Percentiles rank a stretch among this genome's conserved stretches.
Conservation (phyloP, 2,113 vertebrate species). For the Microcebus murinus region DNA sequence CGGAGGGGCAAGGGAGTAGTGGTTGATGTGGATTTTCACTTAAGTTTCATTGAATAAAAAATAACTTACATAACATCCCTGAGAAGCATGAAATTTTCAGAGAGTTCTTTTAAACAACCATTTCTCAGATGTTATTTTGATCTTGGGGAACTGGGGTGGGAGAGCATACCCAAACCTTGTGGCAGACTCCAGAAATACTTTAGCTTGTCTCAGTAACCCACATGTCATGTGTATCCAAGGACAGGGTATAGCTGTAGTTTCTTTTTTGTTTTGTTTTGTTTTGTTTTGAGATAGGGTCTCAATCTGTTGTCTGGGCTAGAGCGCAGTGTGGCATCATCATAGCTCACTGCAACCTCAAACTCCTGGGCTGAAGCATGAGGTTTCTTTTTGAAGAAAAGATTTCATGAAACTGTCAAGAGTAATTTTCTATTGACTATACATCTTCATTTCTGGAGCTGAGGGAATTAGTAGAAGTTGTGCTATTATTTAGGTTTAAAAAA, state of each 20-base stretch:
- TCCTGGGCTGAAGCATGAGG: too few relatives aligned
- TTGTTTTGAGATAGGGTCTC: too few relatives aligned
- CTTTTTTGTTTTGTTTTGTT: not conserved
- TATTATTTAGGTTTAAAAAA: conserved; percentile 26
- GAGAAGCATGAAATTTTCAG: not conserved
- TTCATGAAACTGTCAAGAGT: not conserved
- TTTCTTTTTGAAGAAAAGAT: conserved; percentile 44
- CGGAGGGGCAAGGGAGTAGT: not conserved
- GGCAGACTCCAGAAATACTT: not conserved
- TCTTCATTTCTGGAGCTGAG: not conserved
- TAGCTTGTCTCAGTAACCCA: not conserved
- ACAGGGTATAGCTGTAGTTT: not conserved
- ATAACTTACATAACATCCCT: not conserved
- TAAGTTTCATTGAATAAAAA: conserved; percentile 6
- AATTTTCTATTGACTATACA: not conserved
- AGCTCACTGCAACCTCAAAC: too few relatives aligned
- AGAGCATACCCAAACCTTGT: not conserved
- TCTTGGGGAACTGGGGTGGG: not conserved
- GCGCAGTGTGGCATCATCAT: too few relatives aligned
- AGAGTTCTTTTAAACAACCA: not conserved
- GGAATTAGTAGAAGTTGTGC: not conserved
- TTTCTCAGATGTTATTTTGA: not conserved
- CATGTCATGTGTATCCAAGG: not conserved
- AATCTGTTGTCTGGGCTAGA: too few relatives aligned
- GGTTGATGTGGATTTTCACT: not conserved